Evolutionary conservation across 1,140 invertebrate genomes (phyloP).

Genomic region (Hyles vespertilio): DNA sequence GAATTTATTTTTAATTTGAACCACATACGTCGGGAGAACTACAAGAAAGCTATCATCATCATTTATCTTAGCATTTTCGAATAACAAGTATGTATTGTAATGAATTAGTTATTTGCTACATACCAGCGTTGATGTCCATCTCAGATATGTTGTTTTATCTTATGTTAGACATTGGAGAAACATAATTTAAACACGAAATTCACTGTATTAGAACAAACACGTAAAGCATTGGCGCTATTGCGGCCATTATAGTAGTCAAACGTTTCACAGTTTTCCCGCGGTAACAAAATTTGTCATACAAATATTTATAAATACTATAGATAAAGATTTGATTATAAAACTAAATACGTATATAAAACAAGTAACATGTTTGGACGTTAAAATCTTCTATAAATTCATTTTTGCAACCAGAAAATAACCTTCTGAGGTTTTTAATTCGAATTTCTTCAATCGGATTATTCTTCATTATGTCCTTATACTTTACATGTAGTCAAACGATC

Average conservation of each 20-base stretch:
- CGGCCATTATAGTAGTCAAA: conserved; percentile 72
- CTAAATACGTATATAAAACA: conserved; percentile 6
- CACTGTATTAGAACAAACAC: conserved; percentile 60
- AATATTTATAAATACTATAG: conserved; percentile 35
- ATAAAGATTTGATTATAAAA: conserved; percentile 20
- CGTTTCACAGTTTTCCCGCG: conserved; percentile 71
- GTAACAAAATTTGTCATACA: conserved; percentile 42
- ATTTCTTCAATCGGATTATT: conserved; percentile 28
- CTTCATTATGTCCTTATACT: too few species aligned
- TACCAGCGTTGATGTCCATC: conserved; percentile 70
- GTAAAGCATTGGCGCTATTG: conserved; percentile 71
- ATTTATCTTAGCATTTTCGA: conserved; percentile 19
- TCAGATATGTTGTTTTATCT: conserved; percentile 44
- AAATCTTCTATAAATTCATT: conserved; percentile 6
- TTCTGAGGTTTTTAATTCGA: conserved; percentile 19
- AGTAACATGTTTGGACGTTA: background rate
- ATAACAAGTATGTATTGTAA: conserved; percentile 14
- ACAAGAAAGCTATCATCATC: conserved; percentile 25
- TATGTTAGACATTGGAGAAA: conserved; percentile 30
- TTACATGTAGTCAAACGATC: too few species aligned
- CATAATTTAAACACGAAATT: conserved; percentile 40
- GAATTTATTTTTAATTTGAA: too few species aligned
- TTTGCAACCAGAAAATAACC: conserved; percentile 30
- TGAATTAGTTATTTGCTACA: conserved; percentile 29
- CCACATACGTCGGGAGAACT: conserved; percentile 11